Base-by-base conservation (phyloP, 53 echinoderm and acorn worm species). In the Zoroaster sp. region DNA sequence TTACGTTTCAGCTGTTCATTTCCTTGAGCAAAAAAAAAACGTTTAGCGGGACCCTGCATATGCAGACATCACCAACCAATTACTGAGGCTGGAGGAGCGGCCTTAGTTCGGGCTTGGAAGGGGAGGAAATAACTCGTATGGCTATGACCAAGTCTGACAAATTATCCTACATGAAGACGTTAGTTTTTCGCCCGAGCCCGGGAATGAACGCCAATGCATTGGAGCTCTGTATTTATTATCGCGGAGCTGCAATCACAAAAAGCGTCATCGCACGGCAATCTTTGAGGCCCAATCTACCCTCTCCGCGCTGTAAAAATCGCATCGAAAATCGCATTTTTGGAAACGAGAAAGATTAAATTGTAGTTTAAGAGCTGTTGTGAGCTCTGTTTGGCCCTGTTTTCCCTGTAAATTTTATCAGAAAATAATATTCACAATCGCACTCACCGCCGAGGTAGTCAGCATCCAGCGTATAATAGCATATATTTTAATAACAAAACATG, bases 381-480 rank as follows among this genome's bases (percentile, higher is more conserved):
- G 69, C 83, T 54, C 67, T 71, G 88, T 89, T 91, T 87, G 78
- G 69, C 67, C 89, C 85, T 86, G 74, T 92, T 95, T 95, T 88
- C 91, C 95, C 93, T 91, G 89, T 91, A 95, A 95, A 95, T 93
- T 95, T 95, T 95, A 95, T 95, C 95, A 95, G 95, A 95, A 95
- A 95, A 95, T 95, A 95, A 93, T 93, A 95, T 95, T 95, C 95
- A 93, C 93, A 74, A 93, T 94, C 93, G 93, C 95, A 95, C 95
- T 95, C 95, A 95, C 95, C 95, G 91, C 91, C 95, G 86, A 88
- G 87, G 90, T 90, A 93, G 90, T 87, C 90, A 92, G 91, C 92
- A 78, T 92, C 91, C 94, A 88, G 90, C 52, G 92, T 94, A 94
- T 94, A 94, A 94, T 94, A 94, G 92, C 82, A 59, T 77, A 67